A percentile compares a stretch with the other conserved stretches of the same genome.
These are phyloP conservation scores for Fragum whitleyi DNA, from an alignment of 2,888 invertebrate species.

Conservation along the genomic window DNA sequence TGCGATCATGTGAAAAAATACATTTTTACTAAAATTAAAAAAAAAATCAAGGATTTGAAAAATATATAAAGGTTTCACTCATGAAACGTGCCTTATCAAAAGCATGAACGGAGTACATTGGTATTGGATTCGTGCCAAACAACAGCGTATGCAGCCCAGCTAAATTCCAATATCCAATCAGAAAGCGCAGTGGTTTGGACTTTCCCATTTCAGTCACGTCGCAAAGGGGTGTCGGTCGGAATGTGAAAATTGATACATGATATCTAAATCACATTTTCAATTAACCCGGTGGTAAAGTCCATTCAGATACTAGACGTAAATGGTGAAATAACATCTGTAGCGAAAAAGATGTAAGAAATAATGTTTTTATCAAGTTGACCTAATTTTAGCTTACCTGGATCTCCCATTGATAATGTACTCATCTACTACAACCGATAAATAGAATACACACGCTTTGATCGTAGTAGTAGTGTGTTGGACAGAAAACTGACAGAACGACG, in stretches of 20 bases:
- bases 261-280: not conserved
- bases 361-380: conserved; percentile 38
- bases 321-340: too few relatives aligned
- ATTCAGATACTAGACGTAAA: too few relatives aligned
- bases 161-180: conserved; percentile 56
- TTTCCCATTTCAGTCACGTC: conserved; percentile 30
- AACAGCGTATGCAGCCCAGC: conserved; percentile 47
- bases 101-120: conserved; percentile 54
- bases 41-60: too few relatives aligned
- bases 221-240: conserved; percentile 8
- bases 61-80: not conserved
- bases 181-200: conserved; percentile 37
- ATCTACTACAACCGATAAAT: conserved; percentile 56
- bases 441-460: conserved; percentile 48
- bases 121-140: conserved; percentile 53
- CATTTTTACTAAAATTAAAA: too few relatives aligned
- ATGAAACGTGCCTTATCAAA: conserved; percentile 9
- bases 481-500: not conserved
- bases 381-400: conserved; percentile 30
- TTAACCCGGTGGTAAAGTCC: too few relatives aligned
- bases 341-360: too few relatives aligned
- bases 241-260: not conserved
- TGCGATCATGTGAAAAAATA: too few relatives aligned
- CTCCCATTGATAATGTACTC: conserved; percentile 39
- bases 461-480: conserved; percentile 25